phyloP scores from a whole-genome alignment of 30 jellyfish, hydroid and myxozoan species.

The Nemopilema nomurai region DNA sequence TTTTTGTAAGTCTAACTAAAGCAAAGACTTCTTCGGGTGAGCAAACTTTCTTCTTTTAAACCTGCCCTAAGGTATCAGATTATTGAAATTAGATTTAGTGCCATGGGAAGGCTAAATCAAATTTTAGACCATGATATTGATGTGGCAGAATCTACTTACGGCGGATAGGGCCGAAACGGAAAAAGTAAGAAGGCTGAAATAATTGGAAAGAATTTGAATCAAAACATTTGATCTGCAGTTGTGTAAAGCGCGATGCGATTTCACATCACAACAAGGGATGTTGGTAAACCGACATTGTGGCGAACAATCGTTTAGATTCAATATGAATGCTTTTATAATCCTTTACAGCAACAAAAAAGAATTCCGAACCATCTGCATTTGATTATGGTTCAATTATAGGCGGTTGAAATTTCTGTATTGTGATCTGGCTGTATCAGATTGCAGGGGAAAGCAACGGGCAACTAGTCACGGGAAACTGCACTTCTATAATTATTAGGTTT shows the following conservation, averaged over 20 bases:
- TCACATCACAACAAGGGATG: slow-evolving; percentile 9
- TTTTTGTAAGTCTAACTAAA: too few relatives aligned
- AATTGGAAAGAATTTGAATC: neutral
- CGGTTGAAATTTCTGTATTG: neutral
- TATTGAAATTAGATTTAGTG: neutral
- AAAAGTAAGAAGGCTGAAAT: neutral
- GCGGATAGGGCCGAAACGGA: neutral
- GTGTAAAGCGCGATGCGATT: neutral
- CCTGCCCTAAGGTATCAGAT: neutral
- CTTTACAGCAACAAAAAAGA: slow-evolving; percentile 17
- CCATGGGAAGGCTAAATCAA: neutral
- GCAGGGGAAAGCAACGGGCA: too few relatives aligned
- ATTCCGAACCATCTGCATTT: slow-evolving; percentile 4
- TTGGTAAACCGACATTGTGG: slow-evolving; percentile 16
- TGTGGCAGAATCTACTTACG: neutral
- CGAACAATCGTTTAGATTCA: neutral
- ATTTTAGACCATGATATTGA: neutral
- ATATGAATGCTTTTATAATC: slow-evolving; percentile 13
- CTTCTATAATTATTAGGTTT: too few relatives aligned
- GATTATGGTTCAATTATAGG: slow-evolving; percentile 4
- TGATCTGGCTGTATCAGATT: too few relatives aligned
- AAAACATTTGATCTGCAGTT: neutral
- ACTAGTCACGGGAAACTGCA: too few relatives aligned
- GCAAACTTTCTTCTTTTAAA: neutral
- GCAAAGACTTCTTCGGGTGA: neutral